Percentiles rank a stretch among this genome's conserved stretches.
Conservation (phyloP, 2,888 invertebrate species). For the Tetheella fluctuosa region DNA sequence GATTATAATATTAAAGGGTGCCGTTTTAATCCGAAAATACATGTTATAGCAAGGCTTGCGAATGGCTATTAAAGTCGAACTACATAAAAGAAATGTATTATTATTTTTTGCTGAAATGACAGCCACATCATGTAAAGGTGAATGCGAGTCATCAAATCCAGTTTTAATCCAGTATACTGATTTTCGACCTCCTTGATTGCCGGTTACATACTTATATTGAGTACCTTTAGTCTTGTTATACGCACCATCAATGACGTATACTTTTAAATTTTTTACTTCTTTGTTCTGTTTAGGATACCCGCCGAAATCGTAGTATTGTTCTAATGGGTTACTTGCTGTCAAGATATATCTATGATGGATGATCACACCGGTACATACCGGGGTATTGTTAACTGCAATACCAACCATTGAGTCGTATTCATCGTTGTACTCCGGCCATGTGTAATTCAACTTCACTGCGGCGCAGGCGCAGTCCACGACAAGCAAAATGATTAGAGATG, state of each 20-base stretch:
- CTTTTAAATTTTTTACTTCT: background rate
- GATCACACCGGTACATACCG: background rate
- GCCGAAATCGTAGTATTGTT: background rate
- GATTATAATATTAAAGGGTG: too few species aligned
- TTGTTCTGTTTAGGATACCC: background rate
- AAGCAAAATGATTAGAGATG: background rate
- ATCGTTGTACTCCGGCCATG: background rate
- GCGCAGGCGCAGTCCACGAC: background rate
- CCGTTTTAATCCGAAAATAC: too few species aligned
- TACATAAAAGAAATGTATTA: too few species aligned
- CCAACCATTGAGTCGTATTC: background rate
- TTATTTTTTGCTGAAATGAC: too few species aligned
- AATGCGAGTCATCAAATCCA: background rate
- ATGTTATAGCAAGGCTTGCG: too few species aligned
- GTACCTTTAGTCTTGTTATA: background rate
- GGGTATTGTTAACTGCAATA: background rate
- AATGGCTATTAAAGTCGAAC: background rate
- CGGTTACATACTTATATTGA: background rate
- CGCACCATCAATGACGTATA: background rate
- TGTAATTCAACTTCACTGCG: background rate
- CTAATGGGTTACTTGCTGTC: background rate
- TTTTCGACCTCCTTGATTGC: background rate
- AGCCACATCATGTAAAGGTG: too few species aligned
- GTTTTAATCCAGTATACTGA: background rate
- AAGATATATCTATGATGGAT: background rate